Percentiles rank a stretch among this genome's conserved stretches.
phyloP scores from a whole-genome alignment of 2,797 vertebrate species.

The Sebastes cheni region DNA sequence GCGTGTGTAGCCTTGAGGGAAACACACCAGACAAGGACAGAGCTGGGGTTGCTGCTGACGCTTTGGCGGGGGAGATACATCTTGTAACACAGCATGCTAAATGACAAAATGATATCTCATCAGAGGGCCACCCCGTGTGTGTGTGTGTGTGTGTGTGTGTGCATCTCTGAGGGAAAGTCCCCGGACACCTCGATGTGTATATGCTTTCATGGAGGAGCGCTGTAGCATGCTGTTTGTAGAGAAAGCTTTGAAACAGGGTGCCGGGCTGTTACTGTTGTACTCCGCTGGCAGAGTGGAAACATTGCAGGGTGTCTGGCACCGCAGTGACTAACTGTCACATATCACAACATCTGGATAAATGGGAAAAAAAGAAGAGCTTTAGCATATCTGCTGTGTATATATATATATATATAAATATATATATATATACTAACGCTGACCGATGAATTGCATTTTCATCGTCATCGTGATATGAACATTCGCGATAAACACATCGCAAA shows the following conservation, averaged over 20 bases:
- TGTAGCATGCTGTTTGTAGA: constrained; percentile 66
- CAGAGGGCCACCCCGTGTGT: constrained; percentile 68
- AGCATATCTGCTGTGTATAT: neutral
- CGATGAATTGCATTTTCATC: too few species aligned
- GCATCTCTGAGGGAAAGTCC: constrained; percentile 54
- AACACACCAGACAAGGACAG: constrained; percentile 81
- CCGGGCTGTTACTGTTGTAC: constrained; percentile 27
- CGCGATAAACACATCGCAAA: too few species aligned
- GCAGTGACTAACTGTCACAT: constrained; percentile 32
- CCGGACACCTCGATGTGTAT: constrained; percentile 58
- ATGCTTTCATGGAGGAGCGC: constrained; percentile 55
- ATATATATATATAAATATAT: too few species aligned
- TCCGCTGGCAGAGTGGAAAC: constrained; percentile 43
- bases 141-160: constrained; percentile 23
- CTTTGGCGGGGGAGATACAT: constrained; percentile 78
- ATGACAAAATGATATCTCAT: constrained; percentile 86
- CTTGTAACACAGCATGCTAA: constrained; percentile 84
- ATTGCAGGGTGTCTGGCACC: constrained; percentile 41
- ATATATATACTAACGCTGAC: too few species aligned
- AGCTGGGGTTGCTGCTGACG: constrained; percentile 73
- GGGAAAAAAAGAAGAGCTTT: constrained; percentile 13
- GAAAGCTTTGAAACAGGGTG: constrained; percentile 58
- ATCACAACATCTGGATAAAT: constrained; percentile 54
- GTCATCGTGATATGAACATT: too few species aligned
- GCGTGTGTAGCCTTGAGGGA: constrained; percentile 80